Conservation (phyloP, 2,797 vertebrate genomes). For the Carduelis carduelis region DNA sequence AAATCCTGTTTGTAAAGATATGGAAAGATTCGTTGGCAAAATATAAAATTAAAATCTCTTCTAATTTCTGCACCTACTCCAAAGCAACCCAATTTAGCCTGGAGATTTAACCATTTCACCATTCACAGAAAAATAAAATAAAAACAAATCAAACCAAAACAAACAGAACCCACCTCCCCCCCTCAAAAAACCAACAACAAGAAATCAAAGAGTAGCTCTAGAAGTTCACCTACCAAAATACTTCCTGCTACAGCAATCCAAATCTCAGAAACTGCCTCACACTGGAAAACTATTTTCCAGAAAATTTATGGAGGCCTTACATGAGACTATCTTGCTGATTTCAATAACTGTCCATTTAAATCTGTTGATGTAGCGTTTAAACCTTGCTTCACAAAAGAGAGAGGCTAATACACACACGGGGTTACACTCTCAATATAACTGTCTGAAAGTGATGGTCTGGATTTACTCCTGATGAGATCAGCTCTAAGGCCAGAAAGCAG, state of each 20-base stretch:
- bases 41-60: not conserved
- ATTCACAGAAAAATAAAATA: not conserved
- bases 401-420: slow-evolving; percentile 58
- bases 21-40: not conserved
- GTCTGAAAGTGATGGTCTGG: slow-evolving; percentile 67
- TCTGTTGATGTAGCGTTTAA: slow-evolving; percentile 69
- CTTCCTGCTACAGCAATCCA: not conserved
- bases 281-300: slow-evolving; percentile 47
- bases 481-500: slow-evolving; percentile 66
- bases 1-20: not conserved
- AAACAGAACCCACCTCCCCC: not conserved
- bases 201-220: not conserved
- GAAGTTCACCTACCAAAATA: not conserved
- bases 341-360: slow-evolving; percentile 73
- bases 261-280: slow-evolving; percentile 1
- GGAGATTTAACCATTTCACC: not conserved
- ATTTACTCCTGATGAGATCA: slow-evolving; percentile 76
- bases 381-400: slow-evolving; percentile 68
- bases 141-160: not conserved
- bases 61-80: not conserved
- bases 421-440: slow-evolving; percentile 75
- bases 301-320: slow-evolving; percentile 60
- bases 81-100: not conserved
- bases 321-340: slow-evolving; percentile 69
- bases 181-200: not conserved